Evolutionary conservation across 2,797 vertebrate genomes (phyloP), one percentile per base, ranked within the genome.

Genomic region (Enoplosus armatus): DNA sequence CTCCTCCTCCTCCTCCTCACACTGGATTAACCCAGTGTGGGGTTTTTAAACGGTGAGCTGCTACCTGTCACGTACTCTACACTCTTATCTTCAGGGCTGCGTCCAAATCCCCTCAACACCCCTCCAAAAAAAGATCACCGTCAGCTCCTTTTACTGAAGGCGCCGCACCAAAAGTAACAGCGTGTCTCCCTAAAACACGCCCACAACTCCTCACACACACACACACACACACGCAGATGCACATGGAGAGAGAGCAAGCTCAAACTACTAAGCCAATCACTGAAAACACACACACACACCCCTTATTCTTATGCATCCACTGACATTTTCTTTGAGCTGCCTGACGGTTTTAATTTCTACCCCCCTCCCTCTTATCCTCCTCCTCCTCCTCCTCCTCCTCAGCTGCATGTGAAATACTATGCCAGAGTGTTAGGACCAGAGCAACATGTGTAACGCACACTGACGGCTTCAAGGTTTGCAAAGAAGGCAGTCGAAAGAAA

Each of bases 341-440:
- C 82, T 85, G 76, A 87, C 67, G 73, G 88, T 89, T 93, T 93
- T 87, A 84, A 82, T 90, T 90, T 90, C 88, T 73, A 64, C 63
- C 82, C 87, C 87, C 79, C 79, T 67, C 75, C 73, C 69, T 53
- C 65, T 50, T 75, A 33, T 67, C 62, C 65, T 29, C 61, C 4
- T 54, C 45, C 47, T 62, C 20, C 31, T 82, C 69, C 56, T 86
- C 77, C 85, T 86, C 85, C 69, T 90, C 90, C 80, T 89, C 93
- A 88, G 90, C 91, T 89, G 90, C 75, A 87, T 89, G 92, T 90
- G 92, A 94, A 92, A 94, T 93, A 92, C 89, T 87, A 74, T 83
- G 86, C 80, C 35, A 70, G 64, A 75, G 90, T 86, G 90, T 90
- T 61, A 81, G 89, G 87, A 87, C 89, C 86, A 82, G 87, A 85